A percentile compares a stretch with the other conserved stretches of the same genome.
Conservation (phyloP, 92 coral and sea anemone genomes). For the Metridium senile region DNA sequence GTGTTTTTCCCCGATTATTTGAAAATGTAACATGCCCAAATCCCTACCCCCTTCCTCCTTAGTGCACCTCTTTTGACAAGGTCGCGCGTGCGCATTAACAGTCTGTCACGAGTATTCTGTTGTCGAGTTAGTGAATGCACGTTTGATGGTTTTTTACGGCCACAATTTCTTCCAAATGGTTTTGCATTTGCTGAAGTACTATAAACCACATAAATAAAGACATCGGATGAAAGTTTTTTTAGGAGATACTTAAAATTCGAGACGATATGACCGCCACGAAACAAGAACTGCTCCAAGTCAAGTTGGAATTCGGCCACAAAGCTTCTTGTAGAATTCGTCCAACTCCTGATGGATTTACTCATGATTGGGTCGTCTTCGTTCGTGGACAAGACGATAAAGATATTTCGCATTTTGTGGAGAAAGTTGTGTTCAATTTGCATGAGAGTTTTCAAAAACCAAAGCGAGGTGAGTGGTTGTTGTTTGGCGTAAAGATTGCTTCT, state of each 20-base stretch:
- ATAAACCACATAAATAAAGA: constrained; percentile 22
- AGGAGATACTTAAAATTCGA: background rate
- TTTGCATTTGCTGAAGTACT: constrained; percentile 38
- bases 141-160: constrained; percentile 8
- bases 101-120: constrained; percentile 49
- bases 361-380: constrained; percentile 94
- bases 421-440: constrained; percentile 91
- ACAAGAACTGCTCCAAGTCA: constrained; percentile 81
- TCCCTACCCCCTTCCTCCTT: constrained; percentile 3
- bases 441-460: constrained; percentile 92
- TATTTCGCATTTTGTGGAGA: constrained; percentile 97
- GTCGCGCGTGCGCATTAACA: constrained; percentile 50
- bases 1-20: too few species aligned
- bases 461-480: constrained; percentile 68
- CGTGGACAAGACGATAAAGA: constrained; percentile 90
- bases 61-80: background rate
- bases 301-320: constrained; percentile 94
- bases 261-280: constrained; percentile 34
- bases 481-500: background rate
- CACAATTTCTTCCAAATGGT: constrained; percentile 24
- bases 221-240: constrained; percentile 9
- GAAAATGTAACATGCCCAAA: background rate
- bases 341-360: constrained; percentile 94
- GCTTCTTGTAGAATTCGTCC: constrained; percentile 85
- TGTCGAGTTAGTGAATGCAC: constrained; percentile 16